Conservation (phyloP, 2,113 vertebrate species). For the Heptranchias perlo region DNA sequence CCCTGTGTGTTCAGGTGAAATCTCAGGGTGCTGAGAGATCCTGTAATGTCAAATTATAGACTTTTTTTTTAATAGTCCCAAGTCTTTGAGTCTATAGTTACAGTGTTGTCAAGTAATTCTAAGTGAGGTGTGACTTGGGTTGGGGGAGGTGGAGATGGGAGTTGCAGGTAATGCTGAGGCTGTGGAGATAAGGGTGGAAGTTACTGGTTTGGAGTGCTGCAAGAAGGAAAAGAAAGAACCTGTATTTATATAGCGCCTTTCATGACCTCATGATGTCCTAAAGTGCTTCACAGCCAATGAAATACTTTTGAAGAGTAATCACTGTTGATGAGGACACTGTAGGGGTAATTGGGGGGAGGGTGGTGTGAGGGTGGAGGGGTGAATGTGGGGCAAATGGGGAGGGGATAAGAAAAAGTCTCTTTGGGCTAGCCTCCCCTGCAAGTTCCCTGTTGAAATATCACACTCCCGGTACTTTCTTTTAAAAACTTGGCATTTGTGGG, state of each 20-base stretch:
- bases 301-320: too few relatives aligned
- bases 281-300: background rate
- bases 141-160: background rate
- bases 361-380: background rate
- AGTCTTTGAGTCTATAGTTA: background rate
- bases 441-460: background rate
- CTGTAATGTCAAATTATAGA: background rate
- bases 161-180: background rate
- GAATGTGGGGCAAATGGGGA: background rate
- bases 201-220: background rate
- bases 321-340: background rate
- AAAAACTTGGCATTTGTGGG: background rate
- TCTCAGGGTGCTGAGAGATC: background rate
- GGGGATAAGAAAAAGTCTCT: background rate
- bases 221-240: background rate
- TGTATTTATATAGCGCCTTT: background rate
- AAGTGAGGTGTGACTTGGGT: background rate
- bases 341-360: too few relatives aligned
- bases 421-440: background rate
- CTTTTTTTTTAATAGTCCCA: background rate
- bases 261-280: background rate
- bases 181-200: background rate
- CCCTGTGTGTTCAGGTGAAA: background rate
- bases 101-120: background rate
- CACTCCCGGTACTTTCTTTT: background rate